These are phyloP conservation scores for Sepiola atlantica DNA, from an alignment of 2,888 invertebrate genomes.

Conservation along the genomic window DNA sequence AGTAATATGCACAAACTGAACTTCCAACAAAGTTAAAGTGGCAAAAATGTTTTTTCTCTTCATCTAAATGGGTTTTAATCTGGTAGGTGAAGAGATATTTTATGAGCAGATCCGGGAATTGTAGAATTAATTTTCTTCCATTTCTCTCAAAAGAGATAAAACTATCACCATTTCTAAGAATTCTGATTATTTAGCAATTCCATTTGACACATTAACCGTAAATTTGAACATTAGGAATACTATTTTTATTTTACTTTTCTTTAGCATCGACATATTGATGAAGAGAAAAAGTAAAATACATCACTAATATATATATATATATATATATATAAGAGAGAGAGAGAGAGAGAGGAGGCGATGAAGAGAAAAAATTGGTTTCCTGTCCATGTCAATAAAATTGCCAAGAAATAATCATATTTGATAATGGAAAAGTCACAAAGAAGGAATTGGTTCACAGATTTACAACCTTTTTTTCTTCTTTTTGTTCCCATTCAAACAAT, in stretches of 20 bases:
- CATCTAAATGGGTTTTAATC: background rate
- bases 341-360: background rate
- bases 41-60: too few relatives aligned
- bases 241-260: background rate
- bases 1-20: too few relatives aligned
- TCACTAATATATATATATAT: too few relatives aligned
- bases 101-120: background rate
- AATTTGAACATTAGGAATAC: background rate
- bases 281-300: background rate
- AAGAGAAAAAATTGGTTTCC: background rate
- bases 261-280: background rate
- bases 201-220: background rate
- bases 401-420: background rate
- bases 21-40: too few relatives aligned
- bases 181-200: conserved; percentile 16
- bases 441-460: background rate
- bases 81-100: background rate
- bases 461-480: background rate
- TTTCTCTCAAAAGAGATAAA: background rate
- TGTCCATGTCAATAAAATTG: background rate
- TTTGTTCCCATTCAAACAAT: background rate
- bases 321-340: too few relatives aligned
- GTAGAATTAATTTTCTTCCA: background rate
- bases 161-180: background rate
- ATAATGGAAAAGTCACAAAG: background rate